Evolutionary conservation across 2,888 invertebrate genomes (phyloP).

Genomic region (Nowickia ferox): DNA sequence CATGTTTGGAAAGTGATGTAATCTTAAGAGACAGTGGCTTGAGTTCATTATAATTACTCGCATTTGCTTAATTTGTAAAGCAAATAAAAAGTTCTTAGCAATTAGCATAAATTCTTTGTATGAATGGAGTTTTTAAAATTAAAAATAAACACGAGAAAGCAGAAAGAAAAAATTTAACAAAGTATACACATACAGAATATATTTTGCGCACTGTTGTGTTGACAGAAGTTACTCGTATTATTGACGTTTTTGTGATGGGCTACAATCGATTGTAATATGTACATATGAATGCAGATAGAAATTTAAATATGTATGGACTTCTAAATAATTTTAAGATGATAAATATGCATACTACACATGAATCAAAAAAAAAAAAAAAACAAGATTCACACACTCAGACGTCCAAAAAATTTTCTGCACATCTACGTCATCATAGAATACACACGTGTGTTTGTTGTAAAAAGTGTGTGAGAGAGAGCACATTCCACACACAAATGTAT

Average conservation of each 20-base stretch:
- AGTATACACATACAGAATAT: background rate
- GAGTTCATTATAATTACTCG: slow-evolving; percentile 12
- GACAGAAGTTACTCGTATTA: slow-evolving; percentile 31
- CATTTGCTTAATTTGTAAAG: slow-evolving; percentile 39
- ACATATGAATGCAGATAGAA: background rate
- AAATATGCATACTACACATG: no score
- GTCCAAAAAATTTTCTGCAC: no score
- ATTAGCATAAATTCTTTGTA: slow-evolving; percentile 39
- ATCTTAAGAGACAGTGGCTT: slow-evolving; percentile 28
- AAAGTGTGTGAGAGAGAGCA: no score
- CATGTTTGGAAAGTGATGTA: slow-evolving; percentile 51
- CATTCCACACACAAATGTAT: no score
- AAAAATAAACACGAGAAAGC: slow-evolving; percentile 19
- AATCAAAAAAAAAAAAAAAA: no score
- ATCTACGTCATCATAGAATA: no score
- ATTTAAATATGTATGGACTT: background rate
- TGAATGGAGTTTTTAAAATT: slow-evolving; percentile 15
- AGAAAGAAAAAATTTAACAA: slow-evolving; percentile 31
- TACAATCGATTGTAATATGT: background rate
- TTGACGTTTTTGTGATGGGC: slow-evolving; percentile 20
- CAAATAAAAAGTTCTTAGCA: slow-evolving; percentile 53
- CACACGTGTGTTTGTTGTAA: no score
- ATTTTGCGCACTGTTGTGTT: slow-evolving; percentile 37
- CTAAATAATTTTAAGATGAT: background rate
- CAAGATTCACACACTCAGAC: no score